Percentiles rank a stretch among this genome's conserved stretches.
Evolutionary conservation across 1,140 invertebrate genomes (phyloP).

Genomic region (Saccostrea cuccullata): DNA sequence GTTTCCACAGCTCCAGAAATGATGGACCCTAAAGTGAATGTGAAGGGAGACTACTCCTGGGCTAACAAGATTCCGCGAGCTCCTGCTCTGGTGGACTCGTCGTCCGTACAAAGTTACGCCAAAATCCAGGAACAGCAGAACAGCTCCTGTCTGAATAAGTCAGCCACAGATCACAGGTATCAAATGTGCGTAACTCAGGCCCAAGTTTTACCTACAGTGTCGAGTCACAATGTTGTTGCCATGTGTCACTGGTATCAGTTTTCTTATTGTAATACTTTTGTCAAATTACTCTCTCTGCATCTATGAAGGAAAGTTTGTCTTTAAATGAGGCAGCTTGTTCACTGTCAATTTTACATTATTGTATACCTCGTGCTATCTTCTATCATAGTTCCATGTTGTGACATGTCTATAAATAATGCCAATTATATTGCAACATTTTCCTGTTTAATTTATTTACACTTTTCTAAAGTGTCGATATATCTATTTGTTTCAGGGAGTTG

Average conservation of each 20-base stretch:
- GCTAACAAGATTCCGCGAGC: constrained; percentile 66
- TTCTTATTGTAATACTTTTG: too few relatives aligned
- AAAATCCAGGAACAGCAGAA: constrained; percentile 73
- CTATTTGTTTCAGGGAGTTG: too few relatives aligned
- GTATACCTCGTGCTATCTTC: too few relatives aligned
- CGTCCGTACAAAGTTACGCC: constrained; percentile 73
- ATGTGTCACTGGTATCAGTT: background rate
- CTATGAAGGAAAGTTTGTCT: too few relatives aligned
- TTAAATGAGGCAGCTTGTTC: too few relatives aligned
- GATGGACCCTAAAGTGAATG: constrained; percentile 78
- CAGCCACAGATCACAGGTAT: constrained; percentile 70
- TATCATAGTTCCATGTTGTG: too few relatives aligned
- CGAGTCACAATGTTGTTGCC: background rate
- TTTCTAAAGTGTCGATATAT: too few relatives aligned
- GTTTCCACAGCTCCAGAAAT: constrained; percentile 77
- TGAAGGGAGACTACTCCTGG: constrained; percentile 71
- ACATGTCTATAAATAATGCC: too few relatives aligned
- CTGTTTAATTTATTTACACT: too few relatives aligned
- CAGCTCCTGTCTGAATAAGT: constrained; percentile 67
- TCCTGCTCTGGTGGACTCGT: constrained; percentile 74
- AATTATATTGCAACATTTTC: too few relatives aligned
- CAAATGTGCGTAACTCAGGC: constrained; percentile 45
- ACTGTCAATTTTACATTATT: too few relatives aligned
- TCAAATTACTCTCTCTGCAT: too few relatives aligned
- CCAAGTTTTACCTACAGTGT: background rate